Percentiles rank a stretch among this genome's conserved stretches.
Evolutionary conservation across 2,888 invertebrate species (phyloP).

Genomic region (Drosophila incognita): DNA sequence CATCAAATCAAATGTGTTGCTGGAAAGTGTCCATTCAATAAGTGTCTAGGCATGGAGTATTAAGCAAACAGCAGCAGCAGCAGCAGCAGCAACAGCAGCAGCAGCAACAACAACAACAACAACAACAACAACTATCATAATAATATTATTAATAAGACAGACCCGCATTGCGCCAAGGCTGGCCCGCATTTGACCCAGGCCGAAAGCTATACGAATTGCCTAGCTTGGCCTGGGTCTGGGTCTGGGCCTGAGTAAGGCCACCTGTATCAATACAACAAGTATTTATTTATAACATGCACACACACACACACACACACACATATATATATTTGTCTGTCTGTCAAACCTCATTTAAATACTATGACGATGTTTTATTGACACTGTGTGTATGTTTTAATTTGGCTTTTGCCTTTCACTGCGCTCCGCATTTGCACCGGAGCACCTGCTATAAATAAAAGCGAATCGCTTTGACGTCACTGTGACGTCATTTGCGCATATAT

Average conservation of each 20-base stretch:
- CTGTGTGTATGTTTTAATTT: constrained; percentile 78
- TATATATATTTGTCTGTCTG: constrained; percentile 51
- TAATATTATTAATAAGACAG: constrained; percentile 10
- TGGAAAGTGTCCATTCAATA: constrained; percentile 30
- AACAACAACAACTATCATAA: constrained; percentile 1
- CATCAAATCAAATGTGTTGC: constrained; percentile 27
- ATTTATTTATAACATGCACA: constrained; percentile 40
- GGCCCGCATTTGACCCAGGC: constrained; percentile 14
- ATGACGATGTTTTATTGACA: constrained; percentile 81
- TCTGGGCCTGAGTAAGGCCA: constrained; percentile 55
- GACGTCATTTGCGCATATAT: constrained; percentile 73
- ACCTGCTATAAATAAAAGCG: constrained; percentile 67
- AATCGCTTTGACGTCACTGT: constrained; percentile 79
- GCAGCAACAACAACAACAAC: neutral
- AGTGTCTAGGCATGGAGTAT: constrained; percentile 36
- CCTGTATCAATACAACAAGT: constrained; percentile 65
- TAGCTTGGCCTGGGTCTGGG: neutral
- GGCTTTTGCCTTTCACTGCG: constrained; percentile 74
- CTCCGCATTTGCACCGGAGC: constrained; percentile 31
- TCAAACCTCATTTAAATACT: constrained; percentile 81
- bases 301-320: constrained; percentile 6
- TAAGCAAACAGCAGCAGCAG: constrained; percentile 40
- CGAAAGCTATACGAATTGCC: constrained; percentile 5
- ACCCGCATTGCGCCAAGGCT: constrained; percentile 70
- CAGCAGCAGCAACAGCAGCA: neutral